A percentile compares a stretch with the other conserved stretches of the same genome.
These are phyloP conservation scores for Zoanthus sansibaricus DNA, from an alignment of 92 coral and sea anemone species.

Conservation along the genomic window DNA sequence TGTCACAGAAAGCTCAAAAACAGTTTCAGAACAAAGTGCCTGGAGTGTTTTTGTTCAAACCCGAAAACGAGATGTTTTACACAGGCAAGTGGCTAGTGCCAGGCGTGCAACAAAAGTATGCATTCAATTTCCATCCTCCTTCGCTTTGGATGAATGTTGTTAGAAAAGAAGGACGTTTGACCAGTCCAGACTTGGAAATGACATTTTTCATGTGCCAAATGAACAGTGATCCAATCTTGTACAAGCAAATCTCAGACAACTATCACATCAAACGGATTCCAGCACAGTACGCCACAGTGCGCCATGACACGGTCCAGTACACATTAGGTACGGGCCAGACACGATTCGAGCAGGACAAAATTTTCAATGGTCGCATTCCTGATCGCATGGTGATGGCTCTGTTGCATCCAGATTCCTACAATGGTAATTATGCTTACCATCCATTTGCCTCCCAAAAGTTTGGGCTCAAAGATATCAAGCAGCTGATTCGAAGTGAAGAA, in stretches of 20 bases:
- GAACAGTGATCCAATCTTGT: background rate
- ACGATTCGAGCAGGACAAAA: conserved; percentile 3
- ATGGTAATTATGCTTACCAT: background rate
- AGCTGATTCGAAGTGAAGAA: conserved; percentile 25
- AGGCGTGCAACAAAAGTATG: background rate
- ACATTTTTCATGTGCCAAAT: background rate
- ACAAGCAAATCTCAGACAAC: background rate
- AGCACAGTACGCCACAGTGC: background rate
- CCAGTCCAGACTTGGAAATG: background rate
- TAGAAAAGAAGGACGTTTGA: background rate
- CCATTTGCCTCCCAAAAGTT: background rate
- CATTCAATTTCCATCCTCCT: background rate
- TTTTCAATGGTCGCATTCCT: conserved; percentile 6
- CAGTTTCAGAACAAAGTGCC: background rate
- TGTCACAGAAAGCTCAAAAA: conserved; percentile 1
- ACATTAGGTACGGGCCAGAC: conserved; percentile 1
- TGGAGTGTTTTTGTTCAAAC: background rate
- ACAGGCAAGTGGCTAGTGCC: background rate
- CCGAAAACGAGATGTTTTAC: background rate
- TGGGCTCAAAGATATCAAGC: background rate
- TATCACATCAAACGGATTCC: background rate
- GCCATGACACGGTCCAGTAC: conserved; percentile 6
- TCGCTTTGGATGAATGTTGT: background rate
- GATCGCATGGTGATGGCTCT: conserved; percentile 7
- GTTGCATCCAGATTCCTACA: conserved; percentile 12